Evolutionary conservation across 2,888 invertebrate species (phyloP), one percentile per base, ranked within the genome.

Genomic region (Parasteatoda lunata): DNA sequence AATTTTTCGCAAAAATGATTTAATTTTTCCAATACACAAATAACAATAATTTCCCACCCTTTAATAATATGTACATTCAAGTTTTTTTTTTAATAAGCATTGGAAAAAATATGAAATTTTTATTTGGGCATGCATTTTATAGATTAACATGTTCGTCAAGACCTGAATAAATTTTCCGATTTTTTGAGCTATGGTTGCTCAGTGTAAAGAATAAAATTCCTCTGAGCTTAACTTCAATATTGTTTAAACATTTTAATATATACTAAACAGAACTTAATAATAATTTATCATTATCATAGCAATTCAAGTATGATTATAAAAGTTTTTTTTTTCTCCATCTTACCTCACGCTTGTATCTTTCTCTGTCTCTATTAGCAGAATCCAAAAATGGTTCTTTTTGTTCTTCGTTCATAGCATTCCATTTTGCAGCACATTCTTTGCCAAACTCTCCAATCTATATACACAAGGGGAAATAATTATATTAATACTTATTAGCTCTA

Each of bases 391-490:
- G 90, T 79, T 90, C 90, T 89, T 91, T 92, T 49, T 90, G 91
- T 52, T 90, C 89, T 48, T 89, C 90, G 54, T 88, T 89, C 89
- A 92, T 90, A 51, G 87, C 89, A 82, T 91, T 91, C 92, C 92
- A 92, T 89, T 91, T 91, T 47, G 90, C 91, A 72, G 92, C 92
- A 84, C 91, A 91, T 89, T 92, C 92, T 89, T 92, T 92, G 8
- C 92, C 92, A 90, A 92, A 92, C 86, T 92, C 92, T 49, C 92
- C 92, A 89, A 92, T 91, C 92, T 92, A 88, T 49, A 68, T 70
- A 59, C 9, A 70, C 5, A 77, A 8, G 13, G 9, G 15, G 30
- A 73, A n/a, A 70, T 68, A 30, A 68, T 15, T 4, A 59, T 59
- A 59, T 11, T 59, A 68, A 15, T 13, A 68, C 2, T 30, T 30